These are phyloP conservation scores for Drosophila siamana DNA, from an alignment of 2,888 invertebrate species.

Conservation along the genomic window DNA sequence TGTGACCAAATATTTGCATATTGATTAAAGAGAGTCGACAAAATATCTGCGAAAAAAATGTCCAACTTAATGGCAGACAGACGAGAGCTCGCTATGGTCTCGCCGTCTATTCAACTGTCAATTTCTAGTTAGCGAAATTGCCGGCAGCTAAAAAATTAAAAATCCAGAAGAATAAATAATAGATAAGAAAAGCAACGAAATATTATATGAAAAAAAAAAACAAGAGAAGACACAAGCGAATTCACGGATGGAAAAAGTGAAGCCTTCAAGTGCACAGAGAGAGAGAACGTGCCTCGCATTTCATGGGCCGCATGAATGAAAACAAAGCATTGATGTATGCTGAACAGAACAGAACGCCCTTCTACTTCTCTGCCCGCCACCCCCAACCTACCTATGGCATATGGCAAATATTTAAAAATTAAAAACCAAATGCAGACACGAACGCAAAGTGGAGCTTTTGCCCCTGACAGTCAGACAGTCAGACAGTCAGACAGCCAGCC, in stretches of 20 bases:
- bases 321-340: constrained; percentile 58
- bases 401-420: constrained; percentile 69
- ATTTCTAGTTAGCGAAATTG: constrained; percentile 64
- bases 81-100: not conserved
- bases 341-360: constrained; percentile 1
- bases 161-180: constrained; percentile 13
- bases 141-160: constrained; percentile 38
- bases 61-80: not conserved
- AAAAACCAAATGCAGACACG: constrained; percentile 70
- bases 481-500: constrained; percentile 29
- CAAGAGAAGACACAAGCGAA: constrained; percentile 12
- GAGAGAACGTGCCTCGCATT: constrained; percentile 71
- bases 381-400: constrained; percentile 23
- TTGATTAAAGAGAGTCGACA: constrained; percentile 43
- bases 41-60: not conserved
- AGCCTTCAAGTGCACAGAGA: constrained; percentile 70
- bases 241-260: constrained; percentile 42
- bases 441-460: constrained; percentile 58
- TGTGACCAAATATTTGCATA: constrained; percentile 73
- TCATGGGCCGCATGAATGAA: constrained; percentile 61
- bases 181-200: constrained; percentile 12
- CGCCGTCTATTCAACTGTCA: constrained; percentile 66
- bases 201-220: not conserved
- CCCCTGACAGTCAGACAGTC: constrained; percentile 45
- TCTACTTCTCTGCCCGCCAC: not conserved